Evolutionary conservation across 2,113 vertebrate species (phyloP).

Genomic region (Spheniscus mendiculus): DNA sequence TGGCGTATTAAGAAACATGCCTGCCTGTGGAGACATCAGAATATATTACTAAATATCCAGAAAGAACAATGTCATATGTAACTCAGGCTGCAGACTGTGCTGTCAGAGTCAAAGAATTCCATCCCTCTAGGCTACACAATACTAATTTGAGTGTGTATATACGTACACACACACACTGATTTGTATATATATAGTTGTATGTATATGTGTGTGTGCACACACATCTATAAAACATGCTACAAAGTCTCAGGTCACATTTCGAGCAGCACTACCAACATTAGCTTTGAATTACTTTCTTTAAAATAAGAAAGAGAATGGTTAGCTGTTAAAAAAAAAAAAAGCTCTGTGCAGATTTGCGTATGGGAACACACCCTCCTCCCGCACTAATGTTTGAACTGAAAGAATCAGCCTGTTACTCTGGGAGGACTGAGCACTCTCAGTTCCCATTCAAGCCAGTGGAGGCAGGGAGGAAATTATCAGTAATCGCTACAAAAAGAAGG

Average conservation of each 20-base stretch:
- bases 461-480: not conserved
- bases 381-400: not conserved
- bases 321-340: not conserved
- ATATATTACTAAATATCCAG: not conserved
- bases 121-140: not conserved
- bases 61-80: not conserved
- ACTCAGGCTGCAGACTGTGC: not conserved
- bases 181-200: not conserved
- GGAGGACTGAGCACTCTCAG: not conserved
- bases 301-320: not conserved
- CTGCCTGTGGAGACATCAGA: not conserved
- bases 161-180: fast-evolving
- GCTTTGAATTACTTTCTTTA: not conserved
- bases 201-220: fast-evolving
- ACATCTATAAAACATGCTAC: not conserved
- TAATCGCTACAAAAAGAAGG: not conserved
- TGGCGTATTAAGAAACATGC: not conserved
- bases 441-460: not conserved
- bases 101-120: not conserved
- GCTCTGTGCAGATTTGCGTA: not conserved
- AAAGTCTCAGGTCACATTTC: not conserved
- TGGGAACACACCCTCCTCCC: not conserved
- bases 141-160: not conserved
- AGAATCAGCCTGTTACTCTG: not conserved
- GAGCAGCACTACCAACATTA: not conserved